Conservation (phyloP, 2,888 invertebrate species). For the Podabrus alpinus region DNA sequence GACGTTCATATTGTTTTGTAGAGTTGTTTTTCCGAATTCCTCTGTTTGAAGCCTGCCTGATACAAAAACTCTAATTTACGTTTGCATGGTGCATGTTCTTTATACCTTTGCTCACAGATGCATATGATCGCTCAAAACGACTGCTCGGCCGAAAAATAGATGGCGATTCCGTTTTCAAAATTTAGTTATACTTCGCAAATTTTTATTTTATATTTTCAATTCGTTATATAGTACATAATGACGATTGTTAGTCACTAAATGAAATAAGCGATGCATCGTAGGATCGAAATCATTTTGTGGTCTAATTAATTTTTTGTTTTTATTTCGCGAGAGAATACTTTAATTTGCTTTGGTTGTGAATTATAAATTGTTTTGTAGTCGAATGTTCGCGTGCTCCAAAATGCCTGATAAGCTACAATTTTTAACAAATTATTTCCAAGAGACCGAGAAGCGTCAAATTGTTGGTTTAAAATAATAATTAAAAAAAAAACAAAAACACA, state of each 20-base stretch:
- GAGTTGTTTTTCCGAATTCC: constrained; percentile 35
- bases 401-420: constrained; percentile 45
- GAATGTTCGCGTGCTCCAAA: constrained; percentile 43
- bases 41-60: constrained; percentile 37
- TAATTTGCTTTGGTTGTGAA: constrained; percentile 31
- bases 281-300: constrained; percentile 32
- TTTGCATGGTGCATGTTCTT: constrained; percentile 53
- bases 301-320: constrained; percentile 20
- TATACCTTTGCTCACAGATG: constrained; percentile 54
- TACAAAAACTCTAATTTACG: constrained; percentile 28
- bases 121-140: constrained; percentile 57
- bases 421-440: constrained; percentile 44
- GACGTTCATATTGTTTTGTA: constrained; percentile 30
- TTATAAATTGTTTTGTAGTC: constrained; percentile 35
- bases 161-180: constrained; percentile 25
- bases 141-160: constrained; percentile 50
- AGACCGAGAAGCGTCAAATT: neutral
- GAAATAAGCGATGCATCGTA: constrained; percentile 37
- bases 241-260: constrained; percentile 15
- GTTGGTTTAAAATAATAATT: neutral
- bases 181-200: neutral
- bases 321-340: constrained; percentile 7
- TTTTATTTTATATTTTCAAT: constrained; percentile 1
- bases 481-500: no score
- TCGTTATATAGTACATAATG: constrained; percentile 16